phyloP scores from a whole-genome alignment of 2,888 invertebrate genomes.

The Limnephilus marmoratus region DNA sequence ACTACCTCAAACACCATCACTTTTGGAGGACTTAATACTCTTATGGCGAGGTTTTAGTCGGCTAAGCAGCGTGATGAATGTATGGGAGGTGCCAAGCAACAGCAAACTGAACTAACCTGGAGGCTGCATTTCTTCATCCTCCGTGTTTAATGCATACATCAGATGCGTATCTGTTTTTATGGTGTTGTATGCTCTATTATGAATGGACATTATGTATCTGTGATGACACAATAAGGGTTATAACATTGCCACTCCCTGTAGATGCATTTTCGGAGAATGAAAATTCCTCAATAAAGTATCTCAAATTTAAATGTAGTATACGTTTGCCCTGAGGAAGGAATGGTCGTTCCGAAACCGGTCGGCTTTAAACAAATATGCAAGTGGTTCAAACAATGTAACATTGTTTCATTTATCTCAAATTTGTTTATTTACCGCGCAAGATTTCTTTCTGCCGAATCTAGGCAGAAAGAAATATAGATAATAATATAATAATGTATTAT shows the following conservation, averaged over 20 bases:
- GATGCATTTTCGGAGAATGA: neutral
- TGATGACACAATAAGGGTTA: neutral
- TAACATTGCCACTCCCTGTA: neutral
- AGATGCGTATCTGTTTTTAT: neutral
- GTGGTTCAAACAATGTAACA: no score
- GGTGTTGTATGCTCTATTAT: neutral
- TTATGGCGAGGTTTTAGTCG: conserved; percentile 20
- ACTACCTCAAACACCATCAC: conserved; percentile 63
- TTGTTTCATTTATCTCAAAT: no score
- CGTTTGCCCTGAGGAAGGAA: no score
- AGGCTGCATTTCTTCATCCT: conserved; percentile 6
- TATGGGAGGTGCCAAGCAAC: conserved; percentile 13
- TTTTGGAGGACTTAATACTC: conserved; percentile 51
- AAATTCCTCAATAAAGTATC: no score
- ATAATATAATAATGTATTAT: no score
- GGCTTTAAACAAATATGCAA: no score
- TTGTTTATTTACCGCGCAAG: neutral
- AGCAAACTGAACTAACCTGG: conserved; percentile 5
- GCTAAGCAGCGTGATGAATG: conserved; percentile 25
- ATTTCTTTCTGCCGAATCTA: neutral
- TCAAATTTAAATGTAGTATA: no score
- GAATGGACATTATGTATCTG: neutral
- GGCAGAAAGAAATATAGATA: no score
- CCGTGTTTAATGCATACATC: neutral
- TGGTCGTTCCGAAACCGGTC: no score